phyloP scores from a whole-genome alignment of 1,140 invertebrate genomes.

The Oedothorax gibbosus region DNA sequence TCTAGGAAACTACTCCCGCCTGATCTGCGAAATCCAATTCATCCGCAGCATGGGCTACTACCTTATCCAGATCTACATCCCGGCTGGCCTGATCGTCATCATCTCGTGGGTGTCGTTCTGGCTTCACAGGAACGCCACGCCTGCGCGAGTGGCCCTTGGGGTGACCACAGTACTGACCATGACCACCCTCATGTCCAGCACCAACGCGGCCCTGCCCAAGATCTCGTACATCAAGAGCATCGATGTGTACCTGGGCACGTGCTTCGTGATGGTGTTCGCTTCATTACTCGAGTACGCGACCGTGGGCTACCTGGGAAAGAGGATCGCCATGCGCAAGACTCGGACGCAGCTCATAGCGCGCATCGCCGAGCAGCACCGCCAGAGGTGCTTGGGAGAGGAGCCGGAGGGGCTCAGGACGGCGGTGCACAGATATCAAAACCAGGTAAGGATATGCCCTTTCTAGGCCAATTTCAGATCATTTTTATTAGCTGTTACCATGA shows the following conservation, averaged over 20 bases:
- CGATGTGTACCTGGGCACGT: conserved; percentile 71
- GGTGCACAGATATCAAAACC: neutral
- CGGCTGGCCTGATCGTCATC: conserved; percentile 71
- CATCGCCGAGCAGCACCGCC: conserved; percentile 79
- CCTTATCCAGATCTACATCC: conserved; percentile 74
- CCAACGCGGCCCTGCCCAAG: conserved; percentile 72
- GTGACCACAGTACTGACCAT: conserved; percentile 73
- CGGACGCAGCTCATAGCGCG: conserved; percentile 88
- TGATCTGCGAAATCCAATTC: conserved; percentile 70
- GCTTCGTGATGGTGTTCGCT: conserved; percentile 69
- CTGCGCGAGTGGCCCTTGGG: conserved; percentile 71
- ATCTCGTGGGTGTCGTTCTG: conserved; percentile 73
- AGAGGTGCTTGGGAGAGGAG: conserved; percentile 22
- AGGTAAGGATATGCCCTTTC: too few species aligned
- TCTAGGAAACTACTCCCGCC: conserved; percentile 71
- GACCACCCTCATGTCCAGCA: conserved; percentile 73
- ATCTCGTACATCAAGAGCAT: conserved; percentile 72
- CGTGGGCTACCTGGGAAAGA: conserved; percentile 94
- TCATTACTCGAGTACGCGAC: conserved; percentile 83
- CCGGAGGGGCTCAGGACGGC: neutral
- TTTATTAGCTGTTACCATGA: too few species aligned
- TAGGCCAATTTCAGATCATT: too few species aligned
- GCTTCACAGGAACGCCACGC: conserved; percentile 69
- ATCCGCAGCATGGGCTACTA: conserved; percentile 72
- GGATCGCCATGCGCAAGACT: conserved; percentile 95